Evolutionary conservation across 2,797 vertebrate genomes (phyloP), one percentile per base, ranked within the genome.

Genomic region (Scleropages formosus): DNA sequence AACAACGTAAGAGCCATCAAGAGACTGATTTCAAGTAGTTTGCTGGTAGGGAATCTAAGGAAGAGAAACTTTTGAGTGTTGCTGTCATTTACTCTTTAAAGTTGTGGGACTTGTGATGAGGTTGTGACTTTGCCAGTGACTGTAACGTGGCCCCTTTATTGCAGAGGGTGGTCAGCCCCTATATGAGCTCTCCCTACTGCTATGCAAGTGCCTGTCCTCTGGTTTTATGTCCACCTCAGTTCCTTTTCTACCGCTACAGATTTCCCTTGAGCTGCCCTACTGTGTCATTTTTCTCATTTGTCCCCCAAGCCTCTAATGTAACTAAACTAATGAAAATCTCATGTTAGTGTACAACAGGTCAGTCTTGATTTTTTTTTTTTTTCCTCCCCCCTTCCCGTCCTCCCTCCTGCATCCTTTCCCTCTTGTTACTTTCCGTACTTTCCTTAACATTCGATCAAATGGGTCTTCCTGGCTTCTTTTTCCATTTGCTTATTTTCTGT

Each of bases 351-450:
- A 39, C 31, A 6, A 39, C 39, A 39, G 39, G 31, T 39, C 31
- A 39, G 2, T 39, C 39, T 39, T 39, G 31, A n/a, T 65, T 53
- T 73, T 47, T 44, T 61, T 66, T 73, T 71, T 24, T 18, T 13
- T 22, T 16, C 31, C n/a, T 49, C 58, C 73, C 27, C 70, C 6
- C 65, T 60, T 18, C 4, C 20, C 39, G 1, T 49, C 18, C 67
- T 22, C 77, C 24, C 8, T 1, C 72, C 24, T 58, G 20, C 39
- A 26, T 79, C 11, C 49, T 60, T n/a, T 18, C 20, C 8, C 46
- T 67, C 47, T 20, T 62, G n/a, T 24, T 58, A 26, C 46, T 11
- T 75, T 72, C 69, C 31, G 31, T 49, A 22, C 56, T 68, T 61
- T 13, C 61, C 73, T 18, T 61, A 26, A 58, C 10, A 22, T 27